These are phyloP conservation scores for Nebria ingens DNA, from an alignment of 1,140 invertebrate genomes.

Conservation along the genomic window DNA sequence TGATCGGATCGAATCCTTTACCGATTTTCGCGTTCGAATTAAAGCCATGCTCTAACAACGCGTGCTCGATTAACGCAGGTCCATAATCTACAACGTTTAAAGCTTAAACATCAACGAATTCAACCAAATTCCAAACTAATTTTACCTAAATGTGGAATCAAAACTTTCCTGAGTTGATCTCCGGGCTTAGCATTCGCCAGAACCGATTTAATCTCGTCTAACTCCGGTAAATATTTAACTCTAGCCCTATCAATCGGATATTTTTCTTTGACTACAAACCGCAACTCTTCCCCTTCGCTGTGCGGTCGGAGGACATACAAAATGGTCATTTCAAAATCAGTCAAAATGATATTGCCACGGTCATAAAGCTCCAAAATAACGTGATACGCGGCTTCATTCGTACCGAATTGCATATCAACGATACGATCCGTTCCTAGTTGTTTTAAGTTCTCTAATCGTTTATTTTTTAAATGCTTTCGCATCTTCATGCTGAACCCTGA, in stretches of 20 bases:
- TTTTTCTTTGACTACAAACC: slow-evolving; percentile 83
- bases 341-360: slow-evolving; percentile 91
- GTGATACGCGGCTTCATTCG: slow-evolving; percentile 88
- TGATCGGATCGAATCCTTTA: slow-evolving; percentile 54
- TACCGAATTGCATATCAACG: slow-evolving; percentile 89
- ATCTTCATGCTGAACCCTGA: slow-evolving; percentile 98
- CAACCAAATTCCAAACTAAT: neutral
- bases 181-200: slow-evolving; percentile 55
- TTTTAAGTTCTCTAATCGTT: slow-evolving; percentile 75
- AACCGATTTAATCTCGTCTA: slow-evolving; percentile 40
- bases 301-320: slow-evolving; percentile 89
- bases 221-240: slow-evolving; percentile 40
- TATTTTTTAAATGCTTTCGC: slow-evolving; percentile 94
- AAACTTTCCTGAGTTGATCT: slow-evolving; percentile 73
- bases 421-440: slow-evolving; percentile 85
- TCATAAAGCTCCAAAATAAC: slow-evolving; percentile 95
- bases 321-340: slow-evolving; percentile 85
- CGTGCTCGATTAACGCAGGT: slow-evolving; percentile 81
- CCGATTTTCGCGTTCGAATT: slow-evolving; percentile 32
- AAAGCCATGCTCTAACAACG: slow-evolving; percentile 62
- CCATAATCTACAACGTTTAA: slow-evolving; percentile 76
- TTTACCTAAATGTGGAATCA: slow-evolving; percentile 69
- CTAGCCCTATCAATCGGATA: slow-evolving; percentile 74
- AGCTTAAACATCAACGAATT: slow-evolving; percentile 12
- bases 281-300: slow-evolving; percentile 85